Conservation (phyloP, 2,888 invertebrate genomes). For the Melanophora roralis region DNA sequence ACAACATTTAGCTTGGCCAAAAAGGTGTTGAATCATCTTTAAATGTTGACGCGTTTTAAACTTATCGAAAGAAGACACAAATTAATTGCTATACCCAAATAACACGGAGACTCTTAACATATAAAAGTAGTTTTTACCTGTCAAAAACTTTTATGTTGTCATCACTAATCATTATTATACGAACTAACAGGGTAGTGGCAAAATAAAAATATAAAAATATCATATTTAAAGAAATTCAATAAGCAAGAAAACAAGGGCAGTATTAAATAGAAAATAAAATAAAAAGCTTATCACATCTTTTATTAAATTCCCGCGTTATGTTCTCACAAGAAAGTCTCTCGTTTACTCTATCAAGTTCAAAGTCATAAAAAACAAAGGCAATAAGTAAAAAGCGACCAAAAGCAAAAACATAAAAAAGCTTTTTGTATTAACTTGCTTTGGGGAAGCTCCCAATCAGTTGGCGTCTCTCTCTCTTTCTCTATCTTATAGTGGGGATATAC, state of each 20-base stretch:
- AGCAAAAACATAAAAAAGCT: constrained; percentile 36
- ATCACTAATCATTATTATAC: too few species aligned
- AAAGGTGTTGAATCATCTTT: constrained; percentile 7
- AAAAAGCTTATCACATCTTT: constrained; percentile 41
- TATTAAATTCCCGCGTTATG: neutral
- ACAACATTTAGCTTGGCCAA: neutral
- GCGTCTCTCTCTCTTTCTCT: constrained; percentile 2
- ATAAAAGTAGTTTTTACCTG: neutral
- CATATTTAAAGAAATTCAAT: neutral
- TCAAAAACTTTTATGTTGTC: neutral
- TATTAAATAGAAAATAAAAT: neutral
- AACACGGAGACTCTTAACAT: neutral
- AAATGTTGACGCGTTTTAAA: neutral
- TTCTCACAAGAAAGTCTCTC: constrained; percentile 3
- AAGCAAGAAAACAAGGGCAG: constrained; percentile 20
- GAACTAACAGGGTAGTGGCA: neutral
- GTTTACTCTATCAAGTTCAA: constrained; percentile 53
- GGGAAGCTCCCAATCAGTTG: constrained; percentile 2
- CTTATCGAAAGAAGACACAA: neutral
- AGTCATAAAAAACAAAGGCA: constrained; percentile 44
- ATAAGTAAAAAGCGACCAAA: constrained; percentile 9
- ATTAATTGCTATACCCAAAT: neutral
- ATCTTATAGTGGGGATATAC: constrained; percentile 15
- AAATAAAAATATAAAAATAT: constrained; percentile 20
- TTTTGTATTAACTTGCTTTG: constrained; percentile 25